Conservation (phyloP, 1,140 invertebrate species). For the Uloborus diversus region DNA sequence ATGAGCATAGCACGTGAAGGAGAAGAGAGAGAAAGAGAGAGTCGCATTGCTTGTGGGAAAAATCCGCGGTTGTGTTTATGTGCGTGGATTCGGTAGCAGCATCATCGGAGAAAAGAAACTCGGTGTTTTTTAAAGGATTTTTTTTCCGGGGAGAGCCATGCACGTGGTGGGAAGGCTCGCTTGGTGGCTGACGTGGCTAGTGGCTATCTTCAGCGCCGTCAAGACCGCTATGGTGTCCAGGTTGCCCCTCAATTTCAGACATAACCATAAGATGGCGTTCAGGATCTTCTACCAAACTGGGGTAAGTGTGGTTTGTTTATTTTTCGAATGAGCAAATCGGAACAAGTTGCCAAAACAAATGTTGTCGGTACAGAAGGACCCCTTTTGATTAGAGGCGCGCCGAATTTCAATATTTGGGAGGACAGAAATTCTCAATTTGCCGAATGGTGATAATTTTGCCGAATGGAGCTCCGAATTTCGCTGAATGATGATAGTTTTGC, state of each 20-base stretch:
- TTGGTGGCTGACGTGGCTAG: constrained; percentile 28
- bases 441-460: no score
- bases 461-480: no score
- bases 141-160: constrained; percentile 10
- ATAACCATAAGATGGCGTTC: constrained; percentile 48
- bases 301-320: no score
- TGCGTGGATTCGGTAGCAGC: no score
- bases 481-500: no score
- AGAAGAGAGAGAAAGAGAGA: neutral
- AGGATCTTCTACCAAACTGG: constrained; percentile 54
- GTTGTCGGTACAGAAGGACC: neutral
- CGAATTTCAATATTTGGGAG: no score
- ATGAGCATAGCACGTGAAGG: constrained; percentile 40
- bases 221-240: constrained; percentile 52
- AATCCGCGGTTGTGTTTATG: neutral
- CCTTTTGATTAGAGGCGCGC: neutral
- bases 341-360: no score
- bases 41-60: neutral
- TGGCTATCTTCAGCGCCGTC: constrained; percentile 11
- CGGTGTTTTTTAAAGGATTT: no score
- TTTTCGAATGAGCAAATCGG: no score
- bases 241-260: constrained; percentile 46
- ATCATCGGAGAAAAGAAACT: no score
- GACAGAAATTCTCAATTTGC: no score
- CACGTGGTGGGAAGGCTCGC: constrained; percentile 23